phyloP scores from a whole-genome alignment of 2,797 vertebrate genomes.

The Enteromius anoplus region DNA sequence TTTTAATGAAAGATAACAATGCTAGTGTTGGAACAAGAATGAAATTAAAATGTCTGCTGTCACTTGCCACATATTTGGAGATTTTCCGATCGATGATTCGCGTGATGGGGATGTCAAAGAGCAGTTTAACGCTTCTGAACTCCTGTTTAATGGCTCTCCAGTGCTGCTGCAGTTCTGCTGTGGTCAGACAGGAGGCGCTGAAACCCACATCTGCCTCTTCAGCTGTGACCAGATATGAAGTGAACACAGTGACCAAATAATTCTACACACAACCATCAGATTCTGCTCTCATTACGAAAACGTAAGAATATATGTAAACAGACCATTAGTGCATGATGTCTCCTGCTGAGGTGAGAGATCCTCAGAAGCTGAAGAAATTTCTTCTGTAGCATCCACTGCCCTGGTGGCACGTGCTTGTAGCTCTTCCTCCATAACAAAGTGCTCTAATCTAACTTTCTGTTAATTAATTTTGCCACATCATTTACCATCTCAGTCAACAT shows the following conservation, averaged over 20 bases:
- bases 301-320: not conserved
- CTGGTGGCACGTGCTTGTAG: conserved; percentile 8
- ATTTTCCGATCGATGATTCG: conserved; percentile 76
- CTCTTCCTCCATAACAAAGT: conserved; percentile 42
- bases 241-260: not conserved
- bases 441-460: not conserved
- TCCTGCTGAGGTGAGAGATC: conserved; percentile 17
- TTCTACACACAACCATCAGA: not conserved
- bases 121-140: conserved; percentile 77
- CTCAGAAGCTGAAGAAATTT: not conserved
- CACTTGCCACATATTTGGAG: conserved; percentile 89
- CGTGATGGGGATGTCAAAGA: conserved; percentile 86
- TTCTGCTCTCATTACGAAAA: not conserved
- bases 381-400: not conserved
- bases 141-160: conserved; percentile 78
- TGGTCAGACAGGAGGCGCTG: conserved; percentile 83
- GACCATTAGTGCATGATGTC: conserved; percentile 23
- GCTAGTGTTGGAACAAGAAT: not conserved
- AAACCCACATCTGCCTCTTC: conserved; percentile 45
- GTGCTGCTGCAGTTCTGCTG: conserved; percentile 89
- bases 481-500: not conserved
- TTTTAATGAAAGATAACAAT: not conserved
- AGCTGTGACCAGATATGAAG: not conserved
- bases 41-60: not conserved
- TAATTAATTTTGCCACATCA: not conserved